phyloP scores from a whole-genome alignment of 35 echinoderm and acorn worm genomes.

The Ptychodera flava region DNA sequence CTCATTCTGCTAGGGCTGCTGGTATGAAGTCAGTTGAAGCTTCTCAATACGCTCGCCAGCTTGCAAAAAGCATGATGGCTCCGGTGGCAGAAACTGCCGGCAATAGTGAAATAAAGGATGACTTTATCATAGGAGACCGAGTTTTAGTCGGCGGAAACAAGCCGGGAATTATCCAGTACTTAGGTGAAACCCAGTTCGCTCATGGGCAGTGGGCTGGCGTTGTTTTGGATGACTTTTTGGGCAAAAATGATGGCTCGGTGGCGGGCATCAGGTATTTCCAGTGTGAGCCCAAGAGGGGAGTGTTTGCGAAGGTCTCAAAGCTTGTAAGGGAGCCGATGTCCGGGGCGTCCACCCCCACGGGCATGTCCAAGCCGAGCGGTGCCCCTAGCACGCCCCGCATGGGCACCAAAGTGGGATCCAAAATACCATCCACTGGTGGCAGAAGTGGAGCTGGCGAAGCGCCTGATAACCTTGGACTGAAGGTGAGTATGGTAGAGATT shows the following conservation, averaged over 20 bases:
- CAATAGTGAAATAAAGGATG: conserved; percentile 21
- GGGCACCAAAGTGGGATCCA: conserved; percentile 76
- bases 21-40: conserved; percentile 84
- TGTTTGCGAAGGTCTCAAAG: conserved; percentile 88
- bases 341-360: conserved; percentile 24
- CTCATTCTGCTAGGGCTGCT: conserved; percentile 78
- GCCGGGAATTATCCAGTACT: conserved; percentile 86
- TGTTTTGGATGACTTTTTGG: conserved; percentile 77
- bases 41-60: conserved; percentile 54
- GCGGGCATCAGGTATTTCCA: conserved; percentile 93
- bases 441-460: conserved; percentile 46
- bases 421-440: conserved; percentile 7
- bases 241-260: conserved; percentile 97
- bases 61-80: conserved; percentile 35
- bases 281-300: conserved; percentile 90
- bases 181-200: conserved; percentile 87
- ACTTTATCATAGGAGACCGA: conserved; percentile 82
- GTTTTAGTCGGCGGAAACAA: conserved; percentile 88
- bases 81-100: conserved; percentile 16
- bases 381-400: conserved; percentile 70
- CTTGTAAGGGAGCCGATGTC: conserved; percentile 56
- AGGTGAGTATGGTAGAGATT: no score
- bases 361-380: conserved; percentile 52
- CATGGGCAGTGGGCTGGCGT: conserved; percentile 88
- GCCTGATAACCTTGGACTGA: neutral